These are phyloP conservation scores for Mustela lutreola DNA, from an alignment of 2,113 vertebrate genomes.

Conservation along the genomic window DNA sequence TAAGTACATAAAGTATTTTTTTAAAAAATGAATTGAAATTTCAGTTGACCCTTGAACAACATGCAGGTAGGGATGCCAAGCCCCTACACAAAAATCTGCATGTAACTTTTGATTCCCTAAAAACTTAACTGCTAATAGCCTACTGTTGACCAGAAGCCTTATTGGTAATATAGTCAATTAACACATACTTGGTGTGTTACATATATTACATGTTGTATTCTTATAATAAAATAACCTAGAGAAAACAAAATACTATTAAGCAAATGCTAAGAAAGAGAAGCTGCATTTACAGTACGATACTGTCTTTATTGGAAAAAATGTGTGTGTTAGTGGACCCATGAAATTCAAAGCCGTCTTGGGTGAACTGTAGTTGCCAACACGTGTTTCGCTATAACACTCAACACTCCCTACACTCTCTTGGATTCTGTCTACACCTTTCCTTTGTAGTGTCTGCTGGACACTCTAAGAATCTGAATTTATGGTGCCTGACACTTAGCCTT, in stretches of 20 bases:
- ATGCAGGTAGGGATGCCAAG: not conserved
- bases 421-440: not conserved
- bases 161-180: not conserved
- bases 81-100: not conserved
- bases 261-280: not conserved
- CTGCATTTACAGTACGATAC: not conserved
- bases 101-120: not conserved
- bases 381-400: not conserved
- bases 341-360: not conserved
- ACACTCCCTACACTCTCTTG: not conserved
- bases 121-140: not conserved
- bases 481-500: not conserved
- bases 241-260: not conserved
- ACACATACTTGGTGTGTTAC: not conserved
- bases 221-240: not conserved
- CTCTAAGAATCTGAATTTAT: not conserved
- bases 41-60: not conserved
- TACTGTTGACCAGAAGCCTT: not conserved
- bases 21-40: not conserved
- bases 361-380: not conserved
- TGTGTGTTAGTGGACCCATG: not conserved
- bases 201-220: not conserved
- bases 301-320: not conserved
- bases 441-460: not conserved
- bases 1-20: not conserved